Evolutionary conservation across 2,797 vertebrate genomes (phyloP), one percentile per base, ranked within the genome.

Genomic region (Buceros bicornis): DNA sequence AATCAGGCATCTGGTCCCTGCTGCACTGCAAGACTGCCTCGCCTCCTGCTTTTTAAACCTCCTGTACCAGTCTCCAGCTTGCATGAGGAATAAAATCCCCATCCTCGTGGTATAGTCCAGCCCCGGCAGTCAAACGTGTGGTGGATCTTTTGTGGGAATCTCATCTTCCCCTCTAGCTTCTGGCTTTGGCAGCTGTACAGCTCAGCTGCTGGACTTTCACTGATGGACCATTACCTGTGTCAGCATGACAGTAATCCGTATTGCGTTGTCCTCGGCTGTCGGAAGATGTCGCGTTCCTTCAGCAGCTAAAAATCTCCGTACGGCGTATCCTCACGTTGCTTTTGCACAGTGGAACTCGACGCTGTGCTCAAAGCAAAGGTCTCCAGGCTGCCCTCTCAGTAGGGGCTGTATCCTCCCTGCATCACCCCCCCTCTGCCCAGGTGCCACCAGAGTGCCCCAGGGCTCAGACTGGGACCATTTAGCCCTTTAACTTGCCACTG

Each of bases 101-200:
- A 21, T 89, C 90, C 73, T 77, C 16, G 43, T 25, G 87, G 87
- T 60, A 19, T 3, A 25, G 81, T 64, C 77, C 82, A 64, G 87
- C 73, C 62, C 90, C 72, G 64, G 84, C 60, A 90, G 72, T 58
- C 67, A 51, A 45, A 86, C 13, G 6, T 3, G 31, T 80, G 82
- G 58, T 6, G 86, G 86, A 86, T 83, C 78, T 93, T 80, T 48
- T 47, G 60, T 87, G 86, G 79, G 86, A 72, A 42, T 84, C 77
- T 77, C 82, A 61, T 60, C 78, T 65, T 73, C 61, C 78, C 47
- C 65, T 92, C 33, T 28, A 61, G 79, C 89, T 77, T 12, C 42
- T 16, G 69, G 25, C 60, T 42, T 51, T 83, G 92, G 84, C 84
- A 82, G 87, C 77, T 10, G 26, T 10, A 13, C 60, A 61, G 80